phyloP scores from a whole-genome alignment of 2,888 invertebrate species.

The Drepana falcataria region DNA sequence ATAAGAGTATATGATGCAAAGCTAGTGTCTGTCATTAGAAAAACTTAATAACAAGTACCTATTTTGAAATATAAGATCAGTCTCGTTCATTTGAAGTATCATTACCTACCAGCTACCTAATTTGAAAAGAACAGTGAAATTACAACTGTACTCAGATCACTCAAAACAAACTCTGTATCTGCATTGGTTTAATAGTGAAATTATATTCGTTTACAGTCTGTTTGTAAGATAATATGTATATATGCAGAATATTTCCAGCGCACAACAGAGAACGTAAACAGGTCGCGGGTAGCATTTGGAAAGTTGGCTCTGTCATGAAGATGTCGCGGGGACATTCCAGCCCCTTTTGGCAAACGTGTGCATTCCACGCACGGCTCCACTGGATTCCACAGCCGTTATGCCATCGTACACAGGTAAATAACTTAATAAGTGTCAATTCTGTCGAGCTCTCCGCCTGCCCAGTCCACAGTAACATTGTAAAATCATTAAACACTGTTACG shows the following conservation, averaged over 20 bases:
- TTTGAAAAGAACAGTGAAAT: no score
- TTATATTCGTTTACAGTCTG: background rate
- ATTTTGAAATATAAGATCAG: no score
- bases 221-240: background rate
- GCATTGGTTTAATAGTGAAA: background rate
- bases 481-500: background rate
- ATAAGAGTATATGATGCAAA: no score
- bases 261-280: conserved; percentile 3
- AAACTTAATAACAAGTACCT: no score
- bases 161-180: no score
- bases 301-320: conserved; percentile 60
- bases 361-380: conserved; percentile 54
- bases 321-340: conserved; percentile 62
- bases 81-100: no score
- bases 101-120: no score
- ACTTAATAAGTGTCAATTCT: conserved; percentile 52
- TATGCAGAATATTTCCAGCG: conserved; percentile 4
- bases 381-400: conserved; percentile 41
- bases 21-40: no score
- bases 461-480: background rate
- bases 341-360: conserved; percentile 49
- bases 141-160: no score
- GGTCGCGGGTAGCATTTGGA: conserved; percentile 34
- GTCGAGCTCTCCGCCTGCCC: conserved; percentile 6
- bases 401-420: conserved; percentile 41